Evolutionary conservation across 64 coral and sea anemone species (phyloP).

Genomic region (Acropora tenuis): DNA sequence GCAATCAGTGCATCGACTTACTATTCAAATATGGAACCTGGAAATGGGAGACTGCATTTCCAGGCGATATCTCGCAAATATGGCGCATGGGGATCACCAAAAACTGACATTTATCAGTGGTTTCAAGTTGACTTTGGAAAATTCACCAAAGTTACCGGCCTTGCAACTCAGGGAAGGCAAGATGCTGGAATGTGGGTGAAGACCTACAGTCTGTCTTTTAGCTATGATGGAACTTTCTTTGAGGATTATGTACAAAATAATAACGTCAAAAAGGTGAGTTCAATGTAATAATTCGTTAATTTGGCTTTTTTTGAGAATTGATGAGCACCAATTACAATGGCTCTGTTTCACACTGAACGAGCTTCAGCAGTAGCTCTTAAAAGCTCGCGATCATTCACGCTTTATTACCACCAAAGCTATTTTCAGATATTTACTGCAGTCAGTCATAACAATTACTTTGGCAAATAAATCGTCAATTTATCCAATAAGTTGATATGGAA

Average conservation of each 20-base stretch:
- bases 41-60: conserved; percentile 49
- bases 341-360: too few species aligned
- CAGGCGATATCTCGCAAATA: background rate
- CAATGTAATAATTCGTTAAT: background rate
- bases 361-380: too few species aligned
- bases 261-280: conserved; percentile 11
- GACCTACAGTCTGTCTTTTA: conserved; percentile 33
- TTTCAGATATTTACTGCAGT: too few species aligned
- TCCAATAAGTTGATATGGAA: too few species aligned
- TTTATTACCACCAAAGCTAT: too few species aligned
- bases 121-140: conserved; percentile 50
- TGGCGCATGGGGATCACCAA: conserved; percentile 23
- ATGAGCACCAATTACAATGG: too few species aligned
- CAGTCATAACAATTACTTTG: too few species aligned
- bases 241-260: conserved; percentile 52
- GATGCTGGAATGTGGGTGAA: conserved; percentile 37
- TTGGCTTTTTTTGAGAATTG: too few species aligned
- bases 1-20: conserved; percentile 43
- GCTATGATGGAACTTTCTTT: conserved; percentile 41
- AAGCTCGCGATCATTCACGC: too few species aligned
- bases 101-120: conserved; percentile 35
- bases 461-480: too few species aligned
- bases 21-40: conserved; percentile 15
- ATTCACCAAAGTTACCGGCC: conserved; percentile 23
- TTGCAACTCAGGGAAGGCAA: conserved; percentile 52